Percentiles rank a stretch among this genome's conserved stretches.
Conservation (phyloP, 2,888 invertebrate genomes). For the Digitonthophagus gazella region DNA sequence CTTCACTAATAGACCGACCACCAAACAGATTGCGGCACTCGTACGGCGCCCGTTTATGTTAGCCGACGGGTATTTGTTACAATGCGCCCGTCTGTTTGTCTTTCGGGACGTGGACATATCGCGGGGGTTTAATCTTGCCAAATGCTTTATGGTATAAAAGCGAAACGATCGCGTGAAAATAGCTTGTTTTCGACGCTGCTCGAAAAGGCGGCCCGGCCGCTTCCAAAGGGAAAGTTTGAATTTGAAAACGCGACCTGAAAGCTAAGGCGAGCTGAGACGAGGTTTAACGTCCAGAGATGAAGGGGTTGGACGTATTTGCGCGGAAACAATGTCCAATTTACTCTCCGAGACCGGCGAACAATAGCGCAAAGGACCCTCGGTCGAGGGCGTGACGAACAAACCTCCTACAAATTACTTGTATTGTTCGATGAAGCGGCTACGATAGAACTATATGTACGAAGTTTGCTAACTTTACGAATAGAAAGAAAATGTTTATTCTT, state of each 20-base stretch:
- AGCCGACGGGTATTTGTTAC: conserved; percentile 45
- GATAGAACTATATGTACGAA: conserved; percentile 22
- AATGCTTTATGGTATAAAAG: background rate
- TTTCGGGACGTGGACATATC: conserved; percentile 12
- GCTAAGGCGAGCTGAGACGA: no score
- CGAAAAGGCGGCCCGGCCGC: no score
- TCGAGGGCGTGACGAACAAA: conserved; percentile 40
- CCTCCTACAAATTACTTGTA: conserved; percentile 45
- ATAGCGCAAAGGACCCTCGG: conserved; percentile 41
- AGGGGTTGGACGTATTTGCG: conserved; percentile 32
- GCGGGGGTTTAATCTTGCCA: background rate
- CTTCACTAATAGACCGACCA: conserved; percentile 49
- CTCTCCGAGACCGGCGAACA: conserved; percentile 38
- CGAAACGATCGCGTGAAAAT: background rate
- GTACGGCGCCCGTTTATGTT: conserved; percentile 45
- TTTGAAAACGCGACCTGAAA: background rate
- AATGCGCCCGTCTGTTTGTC: conserved; percentile 23
- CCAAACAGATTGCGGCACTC: conserved; percentile 49
- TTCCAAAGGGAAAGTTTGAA: background rate
- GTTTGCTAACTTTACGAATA: background rate
- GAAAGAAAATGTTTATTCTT: no score
- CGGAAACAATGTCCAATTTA: conserved; percentile 44
- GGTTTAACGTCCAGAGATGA: conserved; percentile 13
- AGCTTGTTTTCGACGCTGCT: conserved; percentile 5
- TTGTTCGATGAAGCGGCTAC: conserved; percentile 35